Evolutionary conservation across 2,888 invertebrate species (phyloP).

Genomic region (Melanophora roralis): DNA sequence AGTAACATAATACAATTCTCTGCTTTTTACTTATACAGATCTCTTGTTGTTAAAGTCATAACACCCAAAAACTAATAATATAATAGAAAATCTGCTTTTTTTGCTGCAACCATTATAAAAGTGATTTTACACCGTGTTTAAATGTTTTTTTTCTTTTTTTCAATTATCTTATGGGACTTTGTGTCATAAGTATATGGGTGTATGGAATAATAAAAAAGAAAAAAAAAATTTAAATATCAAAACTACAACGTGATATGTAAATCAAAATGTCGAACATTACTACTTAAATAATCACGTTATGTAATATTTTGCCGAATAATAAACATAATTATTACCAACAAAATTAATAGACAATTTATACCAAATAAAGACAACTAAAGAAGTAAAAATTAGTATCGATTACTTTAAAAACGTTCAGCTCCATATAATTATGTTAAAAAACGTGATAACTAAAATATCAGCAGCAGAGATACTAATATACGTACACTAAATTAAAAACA

Average conservation of each 20-base stretch:
- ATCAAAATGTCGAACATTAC: conserved; percentile 72
- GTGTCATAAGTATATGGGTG: conserved; percentile 35
- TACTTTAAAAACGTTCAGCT: conserved; percentile 9
- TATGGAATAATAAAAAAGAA: conserved; percentile 5
- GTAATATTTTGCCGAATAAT: conserved; percentile 54
- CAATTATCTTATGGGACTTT: neutral
- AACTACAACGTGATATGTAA: conserved; percentile 75
- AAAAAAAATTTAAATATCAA: conserved; percentile 37
- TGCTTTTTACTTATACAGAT: neutral
- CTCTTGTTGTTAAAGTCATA: conserved; percentile 58
- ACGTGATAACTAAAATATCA: too few relatives aligned
- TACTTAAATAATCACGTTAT: conserved; percentile 61
- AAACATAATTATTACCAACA: conserved; percentile 56
- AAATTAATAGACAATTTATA: conserved; percentile 54
- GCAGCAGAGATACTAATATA: too few relatives aligned
- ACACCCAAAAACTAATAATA: conserved; percentile 61
- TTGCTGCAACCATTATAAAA: neutral
- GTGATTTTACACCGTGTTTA: conserved; percentile 37
- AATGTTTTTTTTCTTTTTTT: conserved; percentile 2
- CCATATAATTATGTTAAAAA: too few relatives aligned
- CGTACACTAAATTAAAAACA: too few relatives aligned
- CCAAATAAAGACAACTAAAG: neutral
- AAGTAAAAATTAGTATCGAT: neutral
- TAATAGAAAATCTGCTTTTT: conserved; percentile 41
- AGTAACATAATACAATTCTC: conserved; percentile 38